Evolutionary conservation across 1,140 invertebrate genomes (phyloP).

Genomic region (Steinernema khuongi): DNA sequence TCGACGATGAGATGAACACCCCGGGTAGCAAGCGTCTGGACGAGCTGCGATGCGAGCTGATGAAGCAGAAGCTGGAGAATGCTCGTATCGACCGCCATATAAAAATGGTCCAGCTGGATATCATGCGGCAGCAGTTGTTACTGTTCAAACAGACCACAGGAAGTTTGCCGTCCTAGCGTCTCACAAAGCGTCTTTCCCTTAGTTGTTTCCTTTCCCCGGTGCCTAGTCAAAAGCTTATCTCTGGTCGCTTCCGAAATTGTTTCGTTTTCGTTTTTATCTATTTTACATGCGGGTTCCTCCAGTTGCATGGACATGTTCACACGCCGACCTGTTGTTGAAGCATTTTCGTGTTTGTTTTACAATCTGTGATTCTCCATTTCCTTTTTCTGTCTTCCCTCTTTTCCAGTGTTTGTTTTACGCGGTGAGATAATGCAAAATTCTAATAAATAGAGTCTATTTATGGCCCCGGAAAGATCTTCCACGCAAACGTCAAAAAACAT

Average conservation of each 20-base stretch:
- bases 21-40: background rate
- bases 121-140: conserved; percentile 6
- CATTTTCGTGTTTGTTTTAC: conserved; percentile 4
- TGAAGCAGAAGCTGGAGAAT: conserved; percentile 3
- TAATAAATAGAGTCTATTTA: background rate
- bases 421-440: conserved; percentile 1
- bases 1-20: background rate
- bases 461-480: background rate
- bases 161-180: background rate
- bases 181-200: background rate
- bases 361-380: background rate
- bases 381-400: background rate
- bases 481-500: no score
- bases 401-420: conserved; percentile 5
- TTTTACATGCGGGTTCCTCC: background rate
- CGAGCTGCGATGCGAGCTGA: background rate
- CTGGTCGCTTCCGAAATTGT: background rate
- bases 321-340: background rate
- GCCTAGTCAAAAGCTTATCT: background rate
- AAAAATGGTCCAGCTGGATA: conserved; percentile 4
- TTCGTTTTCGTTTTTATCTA: background rate
- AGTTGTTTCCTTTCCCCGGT: background rate
- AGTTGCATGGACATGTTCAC: background rate
- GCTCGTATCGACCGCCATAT: background rate
- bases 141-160: conserved; percentile 8